phyloP scores from a whole-genome alignment of 2,888 invertebrate species.

The Macrosoma leucophasiata region DNA sequence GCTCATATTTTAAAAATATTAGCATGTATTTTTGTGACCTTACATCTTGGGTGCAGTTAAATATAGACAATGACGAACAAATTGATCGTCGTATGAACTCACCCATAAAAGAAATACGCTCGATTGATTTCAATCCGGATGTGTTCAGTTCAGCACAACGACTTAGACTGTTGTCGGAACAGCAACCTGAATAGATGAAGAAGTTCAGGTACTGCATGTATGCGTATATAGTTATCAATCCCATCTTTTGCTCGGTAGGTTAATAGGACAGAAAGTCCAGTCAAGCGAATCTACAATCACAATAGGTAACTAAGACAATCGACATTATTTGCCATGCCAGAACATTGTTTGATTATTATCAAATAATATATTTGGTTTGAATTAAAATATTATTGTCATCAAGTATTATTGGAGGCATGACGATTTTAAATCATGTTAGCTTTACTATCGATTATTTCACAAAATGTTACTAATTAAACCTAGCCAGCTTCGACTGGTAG shows the following conservation, averaged over 20 bases:
- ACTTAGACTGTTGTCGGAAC: slow-evolving; percentile 28
- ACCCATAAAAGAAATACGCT: slow-evolving; percentile 29
- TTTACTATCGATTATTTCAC: no score
- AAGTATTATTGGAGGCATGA: no score
- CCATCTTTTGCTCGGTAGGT: slow-evolving; percentile 43
- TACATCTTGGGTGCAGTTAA: neutral
- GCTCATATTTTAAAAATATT: no score
- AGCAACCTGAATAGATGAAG: slow-evolving; percentile 38
- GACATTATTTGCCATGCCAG: no score
- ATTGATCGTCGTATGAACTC: slow-evolving; percentile 11
- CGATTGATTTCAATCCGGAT: slow-evolving; percentile 40
- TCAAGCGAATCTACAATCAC: slow-evolving; percentile 35
- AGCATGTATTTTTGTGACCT: no score
- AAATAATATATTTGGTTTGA: no score
- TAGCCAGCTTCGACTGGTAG: no score
- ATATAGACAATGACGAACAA: neutral
- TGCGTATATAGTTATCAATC: slow-evolving; percentile 35
- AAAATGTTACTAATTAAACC: no score
- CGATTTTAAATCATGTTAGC: no score
- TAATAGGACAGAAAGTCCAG: slow-evolving; percentile 53
- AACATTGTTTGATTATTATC: no score
- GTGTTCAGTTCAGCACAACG: slow-evolving; percentile 37
- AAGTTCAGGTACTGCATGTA: slow-evolving; percentile 34
- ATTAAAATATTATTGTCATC: no score
- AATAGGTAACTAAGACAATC: slow-evolving; percentile 14